These are phyloP conservation scores for Drepana arcuata DNA, from an alignment of 1,140 invertebrate genomes.

Conservation along the genomic window DNA sequence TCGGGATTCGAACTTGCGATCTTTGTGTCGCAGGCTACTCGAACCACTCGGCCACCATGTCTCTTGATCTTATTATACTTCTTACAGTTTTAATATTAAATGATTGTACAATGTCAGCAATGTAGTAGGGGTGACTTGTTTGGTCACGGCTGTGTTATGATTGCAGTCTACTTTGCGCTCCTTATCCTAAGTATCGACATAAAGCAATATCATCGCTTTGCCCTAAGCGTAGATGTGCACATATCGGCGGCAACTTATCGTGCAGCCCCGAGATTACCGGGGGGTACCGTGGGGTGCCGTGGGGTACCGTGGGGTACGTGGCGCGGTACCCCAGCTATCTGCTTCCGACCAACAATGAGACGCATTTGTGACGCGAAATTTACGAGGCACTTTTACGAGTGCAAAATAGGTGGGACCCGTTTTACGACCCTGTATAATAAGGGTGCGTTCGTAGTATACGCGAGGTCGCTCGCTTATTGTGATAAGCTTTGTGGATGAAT, in stretches of 20 bases:
- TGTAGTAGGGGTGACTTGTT: too few species aligned
- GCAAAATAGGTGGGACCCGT: slow-evolving; percentile 50
- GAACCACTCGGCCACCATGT: too few species aligned
- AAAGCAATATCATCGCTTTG: too few species aligned
- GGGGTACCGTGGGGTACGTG: slow-evolving; percentile 4
- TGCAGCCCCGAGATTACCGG: slow-evolving; percentile 22
- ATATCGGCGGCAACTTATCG: slow-evolving; percentile 32
- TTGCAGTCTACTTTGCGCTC: too few species aligned
- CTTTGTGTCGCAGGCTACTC: too few species aligned
- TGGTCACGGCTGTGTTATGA: too few species aligned
- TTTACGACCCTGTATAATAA: slow-evolving; percentile 49
- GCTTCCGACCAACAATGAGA: slow-evolving; percentile 33
- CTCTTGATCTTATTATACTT: too few species aligned
- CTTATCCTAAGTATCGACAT: slow-evolving; percentile 5
- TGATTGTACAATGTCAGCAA: too few species aligned
- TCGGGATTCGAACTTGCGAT: too few species aligned
- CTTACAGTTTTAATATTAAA: too few species aligned
- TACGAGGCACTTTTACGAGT: slow-evolving; percentile 60
- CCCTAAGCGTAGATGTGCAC: slow-evolving; percentile 10
- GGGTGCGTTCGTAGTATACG: slow-evolving; percentile 8
- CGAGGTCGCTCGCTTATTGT: too few species aligned
- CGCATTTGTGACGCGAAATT: slow-evolving; percentile 52
- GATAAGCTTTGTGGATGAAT: too few species aligned
- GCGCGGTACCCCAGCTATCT: slow-evolving; percentile 18
- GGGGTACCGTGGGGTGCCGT: slow-evolving; percentile 5